A percentile compares a stretch with the other conserved stretches of the same genome.
phyloP scores from a whole-genome alignment of 2,888 invertebrate genomes.

The Plusia festucae region DNA sequence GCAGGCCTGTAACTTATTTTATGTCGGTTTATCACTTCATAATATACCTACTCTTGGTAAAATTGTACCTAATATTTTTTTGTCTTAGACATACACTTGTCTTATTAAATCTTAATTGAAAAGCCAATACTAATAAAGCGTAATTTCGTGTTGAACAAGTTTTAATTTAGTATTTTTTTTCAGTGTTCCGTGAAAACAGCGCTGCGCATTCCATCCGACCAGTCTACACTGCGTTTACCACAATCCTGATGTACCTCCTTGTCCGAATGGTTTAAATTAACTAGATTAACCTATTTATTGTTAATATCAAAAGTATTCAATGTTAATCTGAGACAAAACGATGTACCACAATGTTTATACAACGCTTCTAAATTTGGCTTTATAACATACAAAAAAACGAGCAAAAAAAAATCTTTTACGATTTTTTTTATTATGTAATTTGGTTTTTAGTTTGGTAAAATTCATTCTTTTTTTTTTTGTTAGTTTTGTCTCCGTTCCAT shows the following conservation, averaged over 20 bases:
- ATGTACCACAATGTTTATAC: slow-evolving; percentile 34
- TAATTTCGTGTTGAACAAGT: too few relatives aligned
- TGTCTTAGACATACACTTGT: too few relatives aligned
- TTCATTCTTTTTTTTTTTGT: slow-evolving; percentile 10
- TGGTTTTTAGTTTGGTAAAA: slow-evolving; percentile 8
- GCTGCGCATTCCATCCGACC: slow-evolving; percentile 68
- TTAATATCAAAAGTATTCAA: slow-evolving; percentile 69
- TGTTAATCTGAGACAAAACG: slow-evolving; percentile 61
- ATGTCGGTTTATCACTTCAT: too few relatives aligned
- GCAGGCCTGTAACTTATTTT: too few relatives aligned
- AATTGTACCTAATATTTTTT: too few relatives aligned
- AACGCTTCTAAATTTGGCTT: slow-evolving; percentile 38
- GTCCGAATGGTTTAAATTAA: slow-evolving; percentile 81
- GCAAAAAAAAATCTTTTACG: not conserved
- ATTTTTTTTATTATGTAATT: not conserved
- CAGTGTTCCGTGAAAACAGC: slow-evolving; percentile 71
- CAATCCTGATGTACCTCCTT: slow-evolving; percentile 80
- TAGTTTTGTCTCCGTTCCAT: slow-evolving; percentile 65
- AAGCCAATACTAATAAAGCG: too few relatives aligned
- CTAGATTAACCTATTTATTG: slow-evolving; percentile 81
- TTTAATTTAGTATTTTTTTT: slow-evolving; percentile 53
- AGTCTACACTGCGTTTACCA: slow-evolving; percentile 64
- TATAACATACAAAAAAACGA: slow-evolving; percentile 4
- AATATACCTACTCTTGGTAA: too few relatives aligned
- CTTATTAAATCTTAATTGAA: too few relatives aligned